Evolutionary conservation across 2,888 invertebrate genomes (phyloP).

Genomic region (Noctua janthina): DNA sequence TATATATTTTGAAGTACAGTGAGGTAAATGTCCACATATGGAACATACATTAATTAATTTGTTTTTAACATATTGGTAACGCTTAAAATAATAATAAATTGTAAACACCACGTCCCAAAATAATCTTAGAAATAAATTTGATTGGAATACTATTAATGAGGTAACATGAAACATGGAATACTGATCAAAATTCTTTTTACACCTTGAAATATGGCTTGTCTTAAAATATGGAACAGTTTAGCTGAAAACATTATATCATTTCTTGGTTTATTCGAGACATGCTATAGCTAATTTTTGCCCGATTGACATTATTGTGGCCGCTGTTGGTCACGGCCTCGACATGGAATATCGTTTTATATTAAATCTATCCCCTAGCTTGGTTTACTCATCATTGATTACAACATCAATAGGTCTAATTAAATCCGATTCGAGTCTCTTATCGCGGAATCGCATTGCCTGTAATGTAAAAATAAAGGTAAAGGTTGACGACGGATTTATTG

Average conservation of each 20-base stretch:
- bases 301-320: background rate
- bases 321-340: background rate
- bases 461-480: no score
- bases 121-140: background rate
- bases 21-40: background rate
- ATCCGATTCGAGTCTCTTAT: background rate
- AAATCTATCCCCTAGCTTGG: background rate
- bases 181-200: constrained; percentile 3
- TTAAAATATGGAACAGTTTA: background rate
- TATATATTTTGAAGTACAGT: background rate
- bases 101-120: background rate
- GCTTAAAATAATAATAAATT: background rate
- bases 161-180: constrained; percentile 11
- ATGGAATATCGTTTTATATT: background rate
- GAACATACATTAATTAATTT: background rate
- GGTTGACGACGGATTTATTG: no score
- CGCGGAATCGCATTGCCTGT: no score
- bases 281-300: background rate
- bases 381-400: background rate
- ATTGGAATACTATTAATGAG: background rate
- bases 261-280: background rate
- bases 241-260: background rate
- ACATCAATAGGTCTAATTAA: background rate
- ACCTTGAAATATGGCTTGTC: background rate
- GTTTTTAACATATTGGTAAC: background rate